These are phyloP conservation scores for Lindbergichthys nudifrons DNA, from an alignment of 2,797 vertebrate species.

Conservation along the genomic window DNA sequence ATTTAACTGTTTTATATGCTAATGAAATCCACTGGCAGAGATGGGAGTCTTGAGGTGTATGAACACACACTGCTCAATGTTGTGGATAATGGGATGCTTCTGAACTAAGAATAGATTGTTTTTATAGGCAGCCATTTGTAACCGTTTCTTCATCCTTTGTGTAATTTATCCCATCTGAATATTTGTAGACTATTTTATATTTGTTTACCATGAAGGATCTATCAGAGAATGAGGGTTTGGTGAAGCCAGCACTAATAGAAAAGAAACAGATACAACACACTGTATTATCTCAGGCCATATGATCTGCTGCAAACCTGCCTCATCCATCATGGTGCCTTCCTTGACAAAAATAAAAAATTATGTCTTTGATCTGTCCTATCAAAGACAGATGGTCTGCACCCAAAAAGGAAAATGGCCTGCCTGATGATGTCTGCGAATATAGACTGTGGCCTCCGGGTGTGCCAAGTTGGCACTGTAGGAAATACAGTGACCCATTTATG, in stretches of 20 bases:
- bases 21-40: constrained; percentile 11
- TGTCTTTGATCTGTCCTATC: constrained; percentile 28
- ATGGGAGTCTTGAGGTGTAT: background rate
- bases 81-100: background rate
- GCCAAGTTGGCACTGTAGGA: constrained; percentile 46
- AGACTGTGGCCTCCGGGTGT: constrained; percentile 52
- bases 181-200: background rate
- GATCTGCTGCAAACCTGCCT: constrained; percentile 16
- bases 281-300: background rate
- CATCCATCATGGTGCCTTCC: constrained; percentile 12
- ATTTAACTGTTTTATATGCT: constrained; percentile 8
- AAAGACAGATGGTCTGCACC: constrained; percentile 59
- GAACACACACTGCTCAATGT: constrained; percentile 2
- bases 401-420: constrained; percentile 16
- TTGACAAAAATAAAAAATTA: constrained; percentile 3
- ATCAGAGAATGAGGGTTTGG: background rate
- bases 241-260: background rate
- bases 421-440: constrained; percentile 27
- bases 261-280: background rate
- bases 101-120: background rate
- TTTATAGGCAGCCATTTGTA: background rate
- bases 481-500: constrained; percentile 63
- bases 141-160: background rate
- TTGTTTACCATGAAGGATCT: background rate
- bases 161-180: background rate